Evolutionary conservation across 2,113 vertebrate genomes (phyloP), one percentile per base, ranked within the genome.

Genomic region (Nanger granti): DNA sequence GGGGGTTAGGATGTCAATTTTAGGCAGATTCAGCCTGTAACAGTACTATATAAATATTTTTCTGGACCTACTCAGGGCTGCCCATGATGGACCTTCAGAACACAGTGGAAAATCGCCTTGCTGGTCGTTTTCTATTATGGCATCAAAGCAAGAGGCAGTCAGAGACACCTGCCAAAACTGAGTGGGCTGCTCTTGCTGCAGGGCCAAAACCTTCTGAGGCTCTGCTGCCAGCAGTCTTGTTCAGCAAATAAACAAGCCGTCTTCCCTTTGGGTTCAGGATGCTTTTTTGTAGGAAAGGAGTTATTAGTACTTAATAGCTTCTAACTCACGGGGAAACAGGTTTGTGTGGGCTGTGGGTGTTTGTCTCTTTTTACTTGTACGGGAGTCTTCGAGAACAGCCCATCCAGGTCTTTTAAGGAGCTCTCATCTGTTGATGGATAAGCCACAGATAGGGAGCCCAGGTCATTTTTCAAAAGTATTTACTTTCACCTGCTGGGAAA

Each of bases 191-290:
- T 47, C 60, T 52, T 17, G 5, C 84, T 66, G 86, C 1, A 2
- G 47, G 57, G 44, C 54, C 3, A 24, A 73, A 12, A 57, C 84
- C 86, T 89, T 94, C 86, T 26, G 18, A 79, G n/a, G 52, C 64
- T 64, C 1, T 12, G 41, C 90, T 28, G 87, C 73, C 62, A 62
- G 91, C 54, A 34, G 88, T 52, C 76, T 87, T 54, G 29, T 41
- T 97, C 34, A 44, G 88, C 60, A 91, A 94, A 69, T 79, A 95
- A 94, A 66, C 28, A 62, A 91, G 92, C 87, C 29, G 7, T 85
- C 87, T 95, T 93, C 66, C 47, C 29, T 62, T 87, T 55, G 69
- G 90, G 49, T 73, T 69, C 82, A 91, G 82, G 95, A 89, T 66
- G 66, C 22, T 54, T 95, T 66, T 69, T 73, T 87, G 52, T 54